phyloP scores from a whole-genome alignment of 2,888 invertebrate genomes.

The Chymomyza caudatula region DNA sequence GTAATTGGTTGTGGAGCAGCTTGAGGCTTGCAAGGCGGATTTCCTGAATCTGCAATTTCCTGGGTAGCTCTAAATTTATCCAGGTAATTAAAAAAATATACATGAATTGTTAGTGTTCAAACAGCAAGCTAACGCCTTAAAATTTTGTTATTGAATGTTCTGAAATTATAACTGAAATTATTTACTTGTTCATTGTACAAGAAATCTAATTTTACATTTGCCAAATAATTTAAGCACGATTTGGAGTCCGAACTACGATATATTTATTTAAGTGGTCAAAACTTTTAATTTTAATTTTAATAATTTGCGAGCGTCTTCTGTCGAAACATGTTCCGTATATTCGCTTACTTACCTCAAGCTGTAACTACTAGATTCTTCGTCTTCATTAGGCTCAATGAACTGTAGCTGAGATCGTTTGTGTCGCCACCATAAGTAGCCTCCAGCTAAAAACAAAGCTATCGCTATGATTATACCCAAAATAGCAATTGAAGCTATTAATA shows the following conservation, averaged over 20 bases:
- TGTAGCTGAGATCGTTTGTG: conserved; percentile 78
- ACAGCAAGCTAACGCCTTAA: too few species aligned
- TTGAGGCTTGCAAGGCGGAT: conserved; percentile 63
- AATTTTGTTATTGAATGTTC: neutral
- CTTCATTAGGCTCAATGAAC: conserved; percentile 78
- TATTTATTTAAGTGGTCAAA: too few species aligned
- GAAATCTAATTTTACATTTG: too few species aligned
- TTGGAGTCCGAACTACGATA: too few species aligned
- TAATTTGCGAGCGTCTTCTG: too few species aligned
- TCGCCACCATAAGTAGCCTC: conserved; percentile 78
- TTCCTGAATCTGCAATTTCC: conserved; percentile 72
- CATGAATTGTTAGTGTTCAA: too few species aligned
- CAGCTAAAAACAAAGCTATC: conserved; percentile 76
- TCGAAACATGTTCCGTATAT: too few species aligned
- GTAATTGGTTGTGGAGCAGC: conserved; percentile 51
- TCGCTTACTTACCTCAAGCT: conserved; percentile 74
- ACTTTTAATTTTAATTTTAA: too few species aligned
- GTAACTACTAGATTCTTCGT: conserved; percentile 77
- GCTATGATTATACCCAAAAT: conserved; percentile 76
- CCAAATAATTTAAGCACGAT: too few species aligned
- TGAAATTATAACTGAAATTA: too few species aligned
- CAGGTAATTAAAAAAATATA: neutral
- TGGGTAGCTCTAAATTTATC: conserved; percentile 59
- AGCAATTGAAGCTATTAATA: conserved; percentile 76
- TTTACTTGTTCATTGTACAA: too few species aligned